These are phyloP conservation scores for Myiozetetes cayanensis DNA, from an alignment of 2,113 vertebrate genomes.

Conservation along the genomic window DNA sequence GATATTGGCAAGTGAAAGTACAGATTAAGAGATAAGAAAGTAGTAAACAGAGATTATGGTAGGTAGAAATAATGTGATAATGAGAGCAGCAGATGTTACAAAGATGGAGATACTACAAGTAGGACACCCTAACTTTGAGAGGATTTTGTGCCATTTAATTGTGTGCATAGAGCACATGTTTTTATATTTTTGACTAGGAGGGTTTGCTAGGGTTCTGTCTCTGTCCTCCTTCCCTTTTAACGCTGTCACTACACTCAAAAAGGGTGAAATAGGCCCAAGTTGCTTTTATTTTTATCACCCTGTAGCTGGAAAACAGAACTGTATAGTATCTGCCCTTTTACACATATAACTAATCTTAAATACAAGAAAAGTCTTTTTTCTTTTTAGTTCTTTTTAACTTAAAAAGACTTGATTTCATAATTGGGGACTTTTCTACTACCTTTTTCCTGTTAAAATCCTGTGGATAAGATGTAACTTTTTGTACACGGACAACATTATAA, in stretches of 20 bases:
- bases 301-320: neutral
- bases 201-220: neutral
- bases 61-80: neutral
- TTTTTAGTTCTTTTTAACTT: neutral
- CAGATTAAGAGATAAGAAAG: slow-evolving; percentile 10
- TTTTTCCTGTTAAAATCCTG: neutral
- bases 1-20: slow-evolving; percentile 3
- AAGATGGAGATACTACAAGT: neutral
- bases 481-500: neutral
- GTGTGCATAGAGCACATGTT: neutral
- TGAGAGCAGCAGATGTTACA: neutral
- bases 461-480: neutral
- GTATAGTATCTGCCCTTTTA: neutral
- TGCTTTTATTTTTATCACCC: neutral
- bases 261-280: neutral
- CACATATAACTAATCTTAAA: neutral
- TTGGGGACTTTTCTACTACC: neutral
- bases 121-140: neutral
- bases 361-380: neutral
- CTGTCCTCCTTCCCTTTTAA: neutral
- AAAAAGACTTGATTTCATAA: neutral
- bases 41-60: neutral
- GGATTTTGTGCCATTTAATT: neutral
- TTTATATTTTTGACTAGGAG: neutral
- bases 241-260: neutral